Base-by-base conservation (phyloP, 2,797 vertebrate genomes). In the Dromococcyx pavoninus region DNA sequence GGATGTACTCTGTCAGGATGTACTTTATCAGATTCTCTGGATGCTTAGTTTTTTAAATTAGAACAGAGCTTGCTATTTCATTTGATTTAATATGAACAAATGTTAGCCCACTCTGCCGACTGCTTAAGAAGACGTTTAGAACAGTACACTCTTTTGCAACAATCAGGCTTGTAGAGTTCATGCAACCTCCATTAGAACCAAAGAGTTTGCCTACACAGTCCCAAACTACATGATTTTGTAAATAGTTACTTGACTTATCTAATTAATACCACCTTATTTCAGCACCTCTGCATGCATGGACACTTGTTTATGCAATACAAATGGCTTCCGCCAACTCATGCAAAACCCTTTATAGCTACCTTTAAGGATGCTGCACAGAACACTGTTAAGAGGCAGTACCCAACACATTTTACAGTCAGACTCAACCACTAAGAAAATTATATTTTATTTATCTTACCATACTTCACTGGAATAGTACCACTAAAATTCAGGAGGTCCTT, bases 401-500 rank as follows among this genome's bases (percentile, higher is more conserved):
- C 56, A 74, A 70, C 22, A 75, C 3, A 32, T 56, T 60, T 44
- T 43, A 82, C 37, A 67, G 35, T 35, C 51, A 43, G 32, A 53
- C 50, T 77, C 18, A 88, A 66, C 9, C n/a, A 5, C 7, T 13
- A 84, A 72, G 37, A 64, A 90, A 94, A 67, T 65, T 2, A 30
- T 7, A 53, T 16, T 69, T 77, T 24, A 67, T 39, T 62, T 88
- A 30, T 95, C 96, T 97, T 97, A 99, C 99, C 99, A 62, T 98
- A 98, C 97, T 97, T 97, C 70, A 99, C 98, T 15, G 99, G 99
- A 95, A 99, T 73, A 73, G 98, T 99, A 8, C 99, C 99, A 18
- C 98, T 97, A 91, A 99, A 96, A 96, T 98, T 99, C 88, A 99
- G 94, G 35, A 99, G 98, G 67, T 99, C 98, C 96, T 99, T 99